Percentiles rank a stretch among this genome's conserved stretches.
Conservation (phyloP, 2,113 vertebrate species). For the Caranx melampygus region DNA sequence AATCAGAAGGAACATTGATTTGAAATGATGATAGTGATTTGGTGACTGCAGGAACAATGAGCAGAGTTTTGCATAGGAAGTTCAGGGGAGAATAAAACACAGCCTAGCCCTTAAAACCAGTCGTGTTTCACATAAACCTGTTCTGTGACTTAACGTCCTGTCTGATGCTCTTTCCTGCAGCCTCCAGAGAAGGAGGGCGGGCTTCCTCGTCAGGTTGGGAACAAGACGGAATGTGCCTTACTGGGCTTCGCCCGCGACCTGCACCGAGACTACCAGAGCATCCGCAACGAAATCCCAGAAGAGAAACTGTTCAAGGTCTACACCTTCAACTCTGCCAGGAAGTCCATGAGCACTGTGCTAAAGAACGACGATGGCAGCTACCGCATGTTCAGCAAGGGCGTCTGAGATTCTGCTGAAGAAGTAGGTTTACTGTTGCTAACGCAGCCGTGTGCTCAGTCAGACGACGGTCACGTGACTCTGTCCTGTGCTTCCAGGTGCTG, state of each 20-base stretch:
- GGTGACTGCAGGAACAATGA: too few relatives aligned
- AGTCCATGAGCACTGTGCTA: constrained; percentile 99
- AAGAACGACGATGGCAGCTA: constrained; percentile 94
- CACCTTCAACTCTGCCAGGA: constrained; percentile 97
- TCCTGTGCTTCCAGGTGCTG: constrained; percentile 87
- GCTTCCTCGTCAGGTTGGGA: constrained; percentile 95
- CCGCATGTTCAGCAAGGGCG: constrained; percentile 98
- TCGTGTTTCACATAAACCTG: too few relatives aligned
- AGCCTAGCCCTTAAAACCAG: too few relatives aligned
- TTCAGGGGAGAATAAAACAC: too few relatives aligned
- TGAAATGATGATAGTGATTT: too few relatives aligned
- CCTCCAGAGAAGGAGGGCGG: constrained; percentile 97
- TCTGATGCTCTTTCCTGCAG: constrained; percentile 73
- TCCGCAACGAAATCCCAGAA: constrained; percentile 95
- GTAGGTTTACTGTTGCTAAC: constrained; percentile 80
- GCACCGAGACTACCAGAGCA: constrained; percentile 91
- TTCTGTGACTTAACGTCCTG: background rate
- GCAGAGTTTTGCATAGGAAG: too few relatives aligned
- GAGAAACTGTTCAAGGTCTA: constrained; percentile 97
- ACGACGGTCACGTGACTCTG: background rate
- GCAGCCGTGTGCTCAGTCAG: background rate
- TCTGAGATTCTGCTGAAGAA: constrained; percentile 98
- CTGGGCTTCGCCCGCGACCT: constrained; percentile 92
- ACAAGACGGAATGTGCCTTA: constrained; percentile 99
- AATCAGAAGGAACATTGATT: too few relatives aligned